Conservation (phyloP, 2,888 invertebrate species). For the Elmis aenea region DNA sequence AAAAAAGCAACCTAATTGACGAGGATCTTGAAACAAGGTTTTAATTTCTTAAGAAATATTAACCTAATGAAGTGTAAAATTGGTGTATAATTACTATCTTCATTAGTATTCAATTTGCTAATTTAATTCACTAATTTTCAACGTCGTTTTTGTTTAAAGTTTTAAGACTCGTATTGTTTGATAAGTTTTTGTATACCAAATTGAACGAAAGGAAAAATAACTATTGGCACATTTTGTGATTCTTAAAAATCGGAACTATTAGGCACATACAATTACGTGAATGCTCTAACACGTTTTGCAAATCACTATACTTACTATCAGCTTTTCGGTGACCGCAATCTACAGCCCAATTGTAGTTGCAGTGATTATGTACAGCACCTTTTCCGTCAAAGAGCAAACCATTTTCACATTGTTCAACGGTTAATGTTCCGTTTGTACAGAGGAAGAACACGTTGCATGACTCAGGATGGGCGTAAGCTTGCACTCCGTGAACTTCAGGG, state of each 20-base stretch:
- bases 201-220: too few species aligned
- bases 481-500: constrained; percentile 75
- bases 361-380: constrained; percentile 84
- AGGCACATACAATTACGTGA: too few species aligned
- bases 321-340: constrained; percentile 77
- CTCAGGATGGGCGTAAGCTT: constrained; percentile 83
- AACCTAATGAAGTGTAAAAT: too few species aligned
- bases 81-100: too few species aligned
- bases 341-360: constrained; percentile 92
- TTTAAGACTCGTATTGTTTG: too few species aligned
- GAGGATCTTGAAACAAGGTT: not conserved
- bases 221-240: too few species aligned
- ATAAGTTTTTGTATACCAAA: too few species aligned
- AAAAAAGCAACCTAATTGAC: not conserved
- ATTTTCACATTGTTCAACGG: constrained; percentile 87
- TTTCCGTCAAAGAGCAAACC: constrained; percentile 88
- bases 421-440: constrained; percentile 85
- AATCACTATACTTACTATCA: constrained; percentile 72
- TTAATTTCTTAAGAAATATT: not conserved
- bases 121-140: too few species aligned
- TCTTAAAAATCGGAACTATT: too few species aligned
- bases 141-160: too few species aligned
- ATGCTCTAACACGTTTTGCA: too few species aligned
- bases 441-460: constrained; percentile 86
- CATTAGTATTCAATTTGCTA: too few species aligned